Evolutionary conservation across 1,140 invertebrate genomes (phyloP).

Genomic region (Drosophila fuyamai): DNA sequence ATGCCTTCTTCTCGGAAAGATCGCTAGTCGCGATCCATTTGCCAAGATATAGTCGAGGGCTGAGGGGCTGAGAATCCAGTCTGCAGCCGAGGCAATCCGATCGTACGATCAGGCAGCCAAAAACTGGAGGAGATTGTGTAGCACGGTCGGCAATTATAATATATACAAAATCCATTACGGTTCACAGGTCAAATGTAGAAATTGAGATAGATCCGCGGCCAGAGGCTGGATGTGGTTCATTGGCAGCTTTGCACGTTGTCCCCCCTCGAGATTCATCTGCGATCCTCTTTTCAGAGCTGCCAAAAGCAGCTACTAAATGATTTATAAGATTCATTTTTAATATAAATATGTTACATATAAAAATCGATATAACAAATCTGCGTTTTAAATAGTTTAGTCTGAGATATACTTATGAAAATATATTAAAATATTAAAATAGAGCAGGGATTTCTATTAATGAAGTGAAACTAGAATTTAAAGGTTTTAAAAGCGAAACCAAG

Average conservation of each 20-base stretch:
- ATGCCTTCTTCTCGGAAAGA: conserved; percentile 11
- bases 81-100: conserved; percentile 23
- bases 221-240: conserved; percentile 66
- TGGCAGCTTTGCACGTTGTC: conserved; percentile 76
- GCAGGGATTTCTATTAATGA: no score
- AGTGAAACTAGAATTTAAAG: no score
- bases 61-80: conserved; percentile 6
- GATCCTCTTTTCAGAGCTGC: conserved; percentile 8
- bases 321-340: neutral
- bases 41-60: conserved; percentile 24
- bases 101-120: neutral
- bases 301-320: neutral
- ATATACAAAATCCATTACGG: conserved; percentile 51
- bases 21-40: conserved; percentile 23
- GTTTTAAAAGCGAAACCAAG: no score
- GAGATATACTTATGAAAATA: no score
- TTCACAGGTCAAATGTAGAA: conserved; percentile 59
- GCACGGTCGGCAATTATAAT: conserved; percentile 67
- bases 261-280: conserved; percentile 18
- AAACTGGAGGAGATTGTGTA: conserved; percentile 41
- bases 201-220: conserved; percentile 53
- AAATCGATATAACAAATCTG: no score
- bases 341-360: no score
- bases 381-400: no score
- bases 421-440: no score